These are phyloP conservation scores for Peromyscus attwateri DNA, from an alignment of 2,797 vertebrate species.

Conservation along the genomic window DNA sequence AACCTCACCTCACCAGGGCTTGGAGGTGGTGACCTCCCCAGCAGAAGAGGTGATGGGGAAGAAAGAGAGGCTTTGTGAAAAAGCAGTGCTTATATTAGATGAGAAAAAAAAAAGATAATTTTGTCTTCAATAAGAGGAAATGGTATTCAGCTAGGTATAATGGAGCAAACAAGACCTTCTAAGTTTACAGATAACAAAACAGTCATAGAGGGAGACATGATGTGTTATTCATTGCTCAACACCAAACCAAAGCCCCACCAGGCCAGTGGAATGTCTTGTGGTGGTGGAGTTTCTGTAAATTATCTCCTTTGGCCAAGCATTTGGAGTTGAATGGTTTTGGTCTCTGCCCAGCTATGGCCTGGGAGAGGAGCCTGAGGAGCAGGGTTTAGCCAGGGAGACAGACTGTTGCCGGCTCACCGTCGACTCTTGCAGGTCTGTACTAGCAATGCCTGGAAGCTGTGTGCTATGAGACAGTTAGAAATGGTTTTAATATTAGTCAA, in stretches of 20 bases:
- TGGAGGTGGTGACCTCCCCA: not conserved
- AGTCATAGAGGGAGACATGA: not conserved
- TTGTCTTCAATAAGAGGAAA: conserved; percentile 10
- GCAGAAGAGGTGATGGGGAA: not conserved
- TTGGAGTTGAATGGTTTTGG: not conserved
- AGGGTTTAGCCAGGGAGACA: not conserved
- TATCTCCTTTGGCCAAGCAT: not conserved
- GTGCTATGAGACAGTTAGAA: conserved; percentile 1
- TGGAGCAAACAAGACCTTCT: not conserved
- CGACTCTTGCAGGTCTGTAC: not conserved
- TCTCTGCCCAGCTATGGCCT: not conserved
- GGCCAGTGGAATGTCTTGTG: not conserved
- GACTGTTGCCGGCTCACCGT: not conserved
- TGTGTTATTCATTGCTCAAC: not conserved
- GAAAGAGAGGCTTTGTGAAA: not conserved
- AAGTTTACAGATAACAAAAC: not conserved
- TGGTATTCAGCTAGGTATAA: not conserved
- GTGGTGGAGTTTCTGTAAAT: conserved; percentile 31
- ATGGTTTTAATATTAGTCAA: conserved; percentile 10
- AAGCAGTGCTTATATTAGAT: not conserved
- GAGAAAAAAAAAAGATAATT: not conserved
- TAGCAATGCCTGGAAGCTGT: not conserved
- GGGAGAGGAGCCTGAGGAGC: not conserved
- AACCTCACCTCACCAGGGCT: not conserved
- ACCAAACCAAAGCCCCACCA: not conserved